Percentiles rank a stretch among this genome's conserved stretches.
These are phyloP conservation scores for Sussaba pulchella DNA, from an alignment of 2,888 invertebrate genomes.

Conservation along the genomic window DNA sequence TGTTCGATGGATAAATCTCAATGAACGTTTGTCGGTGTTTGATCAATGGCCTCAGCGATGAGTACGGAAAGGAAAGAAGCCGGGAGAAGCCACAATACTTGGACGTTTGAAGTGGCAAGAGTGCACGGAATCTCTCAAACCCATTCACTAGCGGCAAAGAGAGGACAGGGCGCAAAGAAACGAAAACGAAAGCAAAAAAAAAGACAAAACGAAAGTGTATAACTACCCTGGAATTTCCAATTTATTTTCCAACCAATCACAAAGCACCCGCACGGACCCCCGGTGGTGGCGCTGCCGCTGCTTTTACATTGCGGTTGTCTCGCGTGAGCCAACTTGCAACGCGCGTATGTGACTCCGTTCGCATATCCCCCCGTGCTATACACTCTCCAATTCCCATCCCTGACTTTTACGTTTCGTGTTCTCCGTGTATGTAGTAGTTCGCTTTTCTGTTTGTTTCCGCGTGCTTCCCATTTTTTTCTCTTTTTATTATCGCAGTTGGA, in stretches of 20 bases:
- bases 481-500: constrained; percentile 49
- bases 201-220: constrained; percentile 34
- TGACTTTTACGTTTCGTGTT: constrained; percentile 31
- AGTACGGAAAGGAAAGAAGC: not conserved
- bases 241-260: constrained; percentile 65
- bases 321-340: constrained; percentile 35
- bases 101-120: no score
- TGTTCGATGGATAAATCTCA: constrained; percentile 21
- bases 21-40: not conserved
- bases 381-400: constrained; percentile 48
- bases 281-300: constrained; percentile 11
- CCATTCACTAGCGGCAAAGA: no score
- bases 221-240: constrained; percentile 64
- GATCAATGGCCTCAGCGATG: not conserved
- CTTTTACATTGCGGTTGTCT: constrained; percentile 57
- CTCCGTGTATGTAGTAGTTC: constrained; percentile 26
- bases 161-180: constrained; percentile 6
- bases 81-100: constrained; percentile 24
- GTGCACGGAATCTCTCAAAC: no score
- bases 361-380: not conserved
- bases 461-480: constrained; percentile 7
- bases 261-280: constrained; percentile 41
- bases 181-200: not conserved
- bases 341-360: constrained; percentile 8
- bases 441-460: constrained; percentile 39